Conservation (phyloP, 1,140 invertebrate species). For the Alviniconcha marisindica region DNA sequence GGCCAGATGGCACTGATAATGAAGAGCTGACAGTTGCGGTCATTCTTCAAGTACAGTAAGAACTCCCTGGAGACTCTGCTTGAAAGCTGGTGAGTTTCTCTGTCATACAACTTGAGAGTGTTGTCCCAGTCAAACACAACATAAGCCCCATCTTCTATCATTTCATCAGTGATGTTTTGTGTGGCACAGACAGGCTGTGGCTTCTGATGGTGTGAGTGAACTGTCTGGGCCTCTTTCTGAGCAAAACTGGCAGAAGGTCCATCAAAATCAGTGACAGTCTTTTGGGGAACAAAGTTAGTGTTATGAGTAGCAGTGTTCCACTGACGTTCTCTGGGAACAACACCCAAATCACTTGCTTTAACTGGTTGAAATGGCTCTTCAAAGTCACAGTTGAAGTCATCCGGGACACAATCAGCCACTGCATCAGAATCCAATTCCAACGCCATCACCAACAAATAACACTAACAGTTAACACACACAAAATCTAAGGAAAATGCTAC, state of each 20-base stretch:
- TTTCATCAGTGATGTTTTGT: background rate
- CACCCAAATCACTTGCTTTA: too few relatives aligned
- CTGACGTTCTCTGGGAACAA: too few relatives aligned
- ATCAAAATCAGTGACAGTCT: too few relatives aligned
- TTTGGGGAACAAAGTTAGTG: too few relatives aligned
- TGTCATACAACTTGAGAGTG: slow-evolving; percentile 26
- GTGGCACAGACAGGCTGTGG: too few relatives aligned
- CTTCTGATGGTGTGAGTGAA: too few relatives aligned
- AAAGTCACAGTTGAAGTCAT: background rate
- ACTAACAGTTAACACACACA: too few relatives aligned
- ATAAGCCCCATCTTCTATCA: slow-evolving; percentile 6
- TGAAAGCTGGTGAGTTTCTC: background rate
- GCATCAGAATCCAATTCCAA: background rate
- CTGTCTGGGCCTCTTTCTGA: too few relatives aligned
- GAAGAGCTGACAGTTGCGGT: background rate
- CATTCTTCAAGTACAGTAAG: background rate
- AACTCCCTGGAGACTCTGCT: slow-evolving; percentile 8
- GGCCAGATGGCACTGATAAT: slow-evolving; percentile 13
- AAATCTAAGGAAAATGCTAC: too few relatives aligned
- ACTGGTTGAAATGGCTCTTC: background rate
- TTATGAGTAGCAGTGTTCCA: too few relatives aligned
- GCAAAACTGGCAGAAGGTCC: too few relatives aligned
- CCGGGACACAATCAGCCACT: background rate
- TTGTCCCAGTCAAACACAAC: slow-evolving; percentile 34
- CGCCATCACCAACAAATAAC: too few relatives aligned